Evolutionary conservation across 1,140 invertebrate species (phyloP), one percentile per base, ranked within the genome.

Genomic region (Sinonovacula constricta): DNA sequence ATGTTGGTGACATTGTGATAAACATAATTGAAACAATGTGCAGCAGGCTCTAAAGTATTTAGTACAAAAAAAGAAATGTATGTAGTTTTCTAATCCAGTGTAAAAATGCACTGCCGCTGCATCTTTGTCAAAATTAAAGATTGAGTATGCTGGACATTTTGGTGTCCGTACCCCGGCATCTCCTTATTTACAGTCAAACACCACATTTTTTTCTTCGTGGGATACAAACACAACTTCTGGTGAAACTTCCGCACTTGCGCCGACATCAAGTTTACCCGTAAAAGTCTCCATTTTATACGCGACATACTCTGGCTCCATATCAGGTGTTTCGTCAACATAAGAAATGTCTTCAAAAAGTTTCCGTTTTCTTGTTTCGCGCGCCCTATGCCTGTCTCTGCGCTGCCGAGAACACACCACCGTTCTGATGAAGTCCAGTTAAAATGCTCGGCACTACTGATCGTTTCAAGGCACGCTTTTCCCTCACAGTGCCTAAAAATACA

Each of bases 41-140:
- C 70, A 33, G 81, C 75, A 62, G 76, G 81, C 14, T 70, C 76
- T 28, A 79, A 31, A 51, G 76, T 75, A 36, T 34, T 24, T 15
- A 79, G 63, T 28, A 82, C 81, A 75, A 79, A 76, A 3, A n/a
- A 75, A 59, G 65, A 82, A 66, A 36, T 79, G 75, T 0, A 26
- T 18, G 59, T 59, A 65, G 1, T 31, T 71, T 45, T 79, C 71
- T 12, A 79, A 30, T 24, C 81, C 71, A 36, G 76, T 79, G 57
- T 82, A 79, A 71, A 75, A 80, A 63, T 75, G 71, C 2, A 76
- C 33, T 10, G 30, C 63, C 24, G 28, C 26, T 14, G 34, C 22
- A 31, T 80, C 69, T 60, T 68, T 34, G 39, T 15, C 0, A 51
- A 80, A 80, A 30, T 72, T 67, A 3, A 53, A 49, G 39, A 60